A percentile compares a stretch with the other conserved stretches of the same genome.
These are phyloP conservation scores for Proales similis DNA, from an alignment of 1,140 invertebrate species.

Conservation along the genomic window DNA sequence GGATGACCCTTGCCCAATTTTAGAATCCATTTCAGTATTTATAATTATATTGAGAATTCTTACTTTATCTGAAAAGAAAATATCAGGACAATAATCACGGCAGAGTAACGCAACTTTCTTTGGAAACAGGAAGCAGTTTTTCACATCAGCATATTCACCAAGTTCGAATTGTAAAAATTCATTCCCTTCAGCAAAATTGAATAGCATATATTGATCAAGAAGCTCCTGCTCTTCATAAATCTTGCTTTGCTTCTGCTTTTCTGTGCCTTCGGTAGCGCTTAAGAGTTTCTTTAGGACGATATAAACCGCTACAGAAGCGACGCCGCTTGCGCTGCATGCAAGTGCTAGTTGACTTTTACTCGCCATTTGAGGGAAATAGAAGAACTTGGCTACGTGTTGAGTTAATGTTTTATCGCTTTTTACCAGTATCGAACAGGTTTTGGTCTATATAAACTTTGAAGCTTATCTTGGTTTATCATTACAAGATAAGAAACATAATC, in stretches of 20 bases:
- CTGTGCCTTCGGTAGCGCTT: not conserved
- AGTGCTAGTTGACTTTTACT: too few relatives aligned
- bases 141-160: constrained; percentile 13
- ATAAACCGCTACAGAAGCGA: constrained; percentile 23
- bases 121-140: constrained; percentile 29
- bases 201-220: constrained; percentile 37
- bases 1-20: not conserved
- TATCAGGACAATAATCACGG: constrained; percentile 28
- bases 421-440: too few relatives aligned
- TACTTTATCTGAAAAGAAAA: constrained; percentile 27
- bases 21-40: constrained; percentile 4
- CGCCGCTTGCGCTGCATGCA: constrained; percentile 21
- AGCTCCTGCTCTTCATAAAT: constrained; percentile 36
- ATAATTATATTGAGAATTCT: not conserved
- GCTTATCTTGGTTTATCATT: too few relatives aligned
- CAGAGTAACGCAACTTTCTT: constrained; percentile 26
- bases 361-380: too few relatives aligned
- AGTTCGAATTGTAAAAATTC: constrained; percentile 19
- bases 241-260: constrained; percentile 27
- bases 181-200: constrained; percentile 26
- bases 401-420: too few relatives aligned
- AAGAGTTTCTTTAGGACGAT: constrained; percentile 22
- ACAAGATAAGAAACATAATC: too few relatives aligned
- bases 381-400: too few relatives aligned
- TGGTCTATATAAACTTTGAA: too few relatives aligned